Evolutionary conservation across 2,113 vertebrate genomes (phyloP).

Genomic region (Cromileptes altivelis): DNA sequence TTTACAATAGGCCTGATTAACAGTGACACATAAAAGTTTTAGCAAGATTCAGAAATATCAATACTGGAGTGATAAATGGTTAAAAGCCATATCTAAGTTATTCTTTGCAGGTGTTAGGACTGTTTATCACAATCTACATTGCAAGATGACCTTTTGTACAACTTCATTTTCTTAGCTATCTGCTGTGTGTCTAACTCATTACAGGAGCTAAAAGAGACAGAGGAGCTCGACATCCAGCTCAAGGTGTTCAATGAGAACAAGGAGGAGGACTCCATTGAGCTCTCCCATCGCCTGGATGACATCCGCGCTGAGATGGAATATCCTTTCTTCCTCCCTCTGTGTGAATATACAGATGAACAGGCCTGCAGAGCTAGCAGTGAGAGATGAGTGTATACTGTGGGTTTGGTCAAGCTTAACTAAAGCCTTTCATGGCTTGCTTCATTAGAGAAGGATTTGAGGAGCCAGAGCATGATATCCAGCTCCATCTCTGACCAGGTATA

Average conservation of each 20-base stretch:
- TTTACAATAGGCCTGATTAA: slow-evolving; percentile 5
- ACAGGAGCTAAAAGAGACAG: slow-evolving; percentile 96
- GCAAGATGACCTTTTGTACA: slow-evolving; percentile 15
- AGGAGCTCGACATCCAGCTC: slow-evolving; percentile 99
- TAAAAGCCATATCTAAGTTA: neutral
- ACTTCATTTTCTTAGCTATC: slow-evolving; percentile 16
- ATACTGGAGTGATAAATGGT: neutral
- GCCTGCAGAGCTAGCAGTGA: slow-evolving; percentile 12
- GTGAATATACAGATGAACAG: slow-evolving; percentile 60
- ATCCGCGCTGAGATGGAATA: slow-evolving; percentile 99
- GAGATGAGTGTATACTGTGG: slow-evolving; percentile 48
- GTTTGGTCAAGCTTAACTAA: slow-evolving; percentile 67
- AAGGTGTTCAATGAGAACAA: slow-evolving; percentile 99
- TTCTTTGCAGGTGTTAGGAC: neutral
- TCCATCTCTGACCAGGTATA: slow-evolving; percentile 62
- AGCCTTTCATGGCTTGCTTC: slow-evolving; percentile 66
- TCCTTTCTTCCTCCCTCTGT: slow-evolving; percentile 87
- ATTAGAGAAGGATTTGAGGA: slow-evolving; percentile 81
- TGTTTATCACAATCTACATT: neutral
- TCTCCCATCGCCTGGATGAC: slow-evolving; percentile 95
- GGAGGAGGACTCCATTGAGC: slow-evolving; percentile 96
- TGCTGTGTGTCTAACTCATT: slow-evolving; percentile 21
- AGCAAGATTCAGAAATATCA: neutral
- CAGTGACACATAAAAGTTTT: neutral
- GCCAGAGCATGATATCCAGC: slow-evolving; percentile 66